Conservation (phyloP, 1,140 invertebrate species). For the Drosophila navojoa region DNA sequence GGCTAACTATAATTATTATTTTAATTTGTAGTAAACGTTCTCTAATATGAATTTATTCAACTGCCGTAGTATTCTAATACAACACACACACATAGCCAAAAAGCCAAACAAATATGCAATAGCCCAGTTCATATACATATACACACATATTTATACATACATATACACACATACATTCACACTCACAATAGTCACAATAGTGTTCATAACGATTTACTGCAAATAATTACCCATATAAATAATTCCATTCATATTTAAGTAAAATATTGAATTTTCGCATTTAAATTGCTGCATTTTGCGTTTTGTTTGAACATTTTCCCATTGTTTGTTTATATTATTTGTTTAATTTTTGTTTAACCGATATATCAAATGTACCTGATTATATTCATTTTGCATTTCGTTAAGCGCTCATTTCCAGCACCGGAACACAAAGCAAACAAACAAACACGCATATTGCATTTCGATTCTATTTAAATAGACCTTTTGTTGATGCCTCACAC, state of each 20-base stretch:
- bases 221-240: slow-evolving; percentile 37
- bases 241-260: slow-evolving; percentile 47
- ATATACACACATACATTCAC: slow-evolving; percentile 34
- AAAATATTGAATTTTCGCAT: slow-evolving; percentile 60
- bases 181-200: slow-evolving; percentile 74
- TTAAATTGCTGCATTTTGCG: slow-evolving; percentile 72
- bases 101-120: slow-evolving; percentile 57
- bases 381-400: slow-evolving; percentile 80
- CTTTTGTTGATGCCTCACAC: slow-evolving; percentile 28
- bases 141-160: slow-evolving; percentile 22
- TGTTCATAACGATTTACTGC: slow-evolving; percentile 69
- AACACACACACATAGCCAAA: slow-evolving; percentile 54
- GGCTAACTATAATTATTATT: slow-evolving; percentile 58
- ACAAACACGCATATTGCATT: slow-evolving; percentile 24
- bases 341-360: slow-evolving; percentile 56
- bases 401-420: slow-evolving; percentile 52
- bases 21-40: slow-evolving; percentile 48
- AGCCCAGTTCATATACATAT: slow-evolving; percentile 45
- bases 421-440: slow-evolving; percentile 30
- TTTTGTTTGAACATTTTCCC: slow-evolving; percentile 43
- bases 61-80: slow-evolving; percentile 53
- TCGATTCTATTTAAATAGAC: slow-evolving; percentile 36
- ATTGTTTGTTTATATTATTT: slow-evolving; percentile 31
- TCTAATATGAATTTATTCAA: slow-evolving; percentile 47
- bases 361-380: slow-evolving; percentile 83